Conservation (phyloP, 2,113 vertebrate genomes). For the Gorsachius goisagi region DNA sequence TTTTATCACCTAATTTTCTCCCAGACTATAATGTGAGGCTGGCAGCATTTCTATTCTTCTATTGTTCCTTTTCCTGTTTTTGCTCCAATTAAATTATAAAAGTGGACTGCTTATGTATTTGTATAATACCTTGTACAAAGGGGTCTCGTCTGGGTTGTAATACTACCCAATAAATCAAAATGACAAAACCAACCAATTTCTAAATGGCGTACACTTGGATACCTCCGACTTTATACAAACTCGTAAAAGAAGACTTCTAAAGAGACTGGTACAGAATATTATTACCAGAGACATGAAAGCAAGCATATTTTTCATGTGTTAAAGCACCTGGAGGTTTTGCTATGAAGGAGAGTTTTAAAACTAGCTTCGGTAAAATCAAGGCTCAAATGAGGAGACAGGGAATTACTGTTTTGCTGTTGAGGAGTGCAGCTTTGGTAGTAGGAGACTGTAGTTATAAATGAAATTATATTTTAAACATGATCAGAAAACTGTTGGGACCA, state of each 20-base stretch:
- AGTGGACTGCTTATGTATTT: background rate
- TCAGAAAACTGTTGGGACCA: background rate
- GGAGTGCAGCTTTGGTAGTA: background rate
- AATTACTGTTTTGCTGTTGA: background rate
- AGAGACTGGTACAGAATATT: background rate
- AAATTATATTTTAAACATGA: background rate
- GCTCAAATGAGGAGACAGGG: background rate
- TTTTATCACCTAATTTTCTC: conserved; percentile 8
- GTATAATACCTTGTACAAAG: background rate
- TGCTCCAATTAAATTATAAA: background rate
- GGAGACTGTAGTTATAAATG: background rate
- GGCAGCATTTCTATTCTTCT: background rate
- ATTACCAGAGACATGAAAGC: background rate
- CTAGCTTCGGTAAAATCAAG: background rate
- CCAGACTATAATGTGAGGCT: background rate
- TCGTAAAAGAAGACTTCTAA: background rate
- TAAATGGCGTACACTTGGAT: background rate
- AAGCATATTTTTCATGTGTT: background rate
- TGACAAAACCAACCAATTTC: background rate
- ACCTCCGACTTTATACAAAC: background rate
- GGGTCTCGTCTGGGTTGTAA: background rate
- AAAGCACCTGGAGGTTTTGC: background rate
- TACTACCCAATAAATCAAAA: background rate
- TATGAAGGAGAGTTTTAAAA: background rate
- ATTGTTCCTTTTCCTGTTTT: background rate